Conservation (phyloP, 2,888 invertebrate species). For the Trissolcus brochymenae region DNA sequence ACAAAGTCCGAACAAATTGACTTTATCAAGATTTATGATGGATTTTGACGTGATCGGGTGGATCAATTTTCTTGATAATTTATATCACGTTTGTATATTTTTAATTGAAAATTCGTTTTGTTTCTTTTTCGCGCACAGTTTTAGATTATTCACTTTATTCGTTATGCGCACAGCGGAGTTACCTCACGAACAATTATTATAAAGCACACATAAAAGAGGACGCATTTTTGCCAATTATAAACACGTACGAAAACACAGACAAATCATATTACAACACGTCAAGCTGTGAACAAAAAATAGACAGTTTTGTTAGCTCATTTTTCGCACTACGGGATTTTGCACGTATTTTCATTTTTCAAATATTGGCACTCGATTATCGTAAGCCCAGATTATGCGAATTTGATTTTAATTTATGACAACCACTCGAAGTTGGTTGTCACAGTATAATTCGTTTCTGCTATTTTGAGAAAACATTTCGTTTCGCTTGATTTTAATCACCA, state of each 20-base stretch:
- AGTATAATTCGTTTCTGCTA: slow-evolving; percentile 17
- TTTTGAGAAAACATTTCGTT: slow-evolving; percentile 4
- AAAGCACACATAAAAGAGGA: too few species aligned
- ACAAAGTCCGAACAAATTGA: slow-evolving; percentile 39
- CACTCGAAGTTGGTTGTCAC: slow-evolving; percentile 6
- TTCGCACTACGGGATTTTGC: too few species aligned
- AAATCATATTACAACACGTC: too few species aligned
- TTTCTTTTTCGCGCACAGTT: not conserved
- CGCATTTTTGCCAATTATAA: too few species aligned
- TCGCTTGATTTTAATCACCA: not conserved
- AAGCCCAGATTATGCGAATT: slow-evolving; percentile 2
- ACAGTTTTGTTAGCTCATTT: too few species aligned
- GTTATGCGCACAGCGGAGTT: not conserved
- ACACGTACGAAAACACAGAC: too few species aligned
- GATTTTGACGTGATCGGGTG: slow-evolving; percentile 11
- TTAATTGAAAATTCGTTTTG: slow-evolving; percentile 21
- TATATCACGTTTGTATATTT: not conserved
- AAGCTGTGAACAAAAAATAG: too few species aligned
- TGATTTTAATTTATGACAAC: slow-evolving; percentile 17
- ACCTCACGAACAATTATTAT: too few species aligned
- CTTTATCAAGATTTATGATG: slow-evolving; percentile 30
- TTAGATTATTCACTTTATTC: slow-evolving; percentile 28
- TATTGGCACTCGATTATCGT: slow-evolving; percentile 14
- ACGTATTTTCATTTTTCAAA: slow-evolving; percentile 5
- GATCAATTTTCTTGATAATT: slow-evolving; percentile 26